Conservation (phyloP, 2,888 invertebrate species). For the Calliopum simillimum region DNA sequence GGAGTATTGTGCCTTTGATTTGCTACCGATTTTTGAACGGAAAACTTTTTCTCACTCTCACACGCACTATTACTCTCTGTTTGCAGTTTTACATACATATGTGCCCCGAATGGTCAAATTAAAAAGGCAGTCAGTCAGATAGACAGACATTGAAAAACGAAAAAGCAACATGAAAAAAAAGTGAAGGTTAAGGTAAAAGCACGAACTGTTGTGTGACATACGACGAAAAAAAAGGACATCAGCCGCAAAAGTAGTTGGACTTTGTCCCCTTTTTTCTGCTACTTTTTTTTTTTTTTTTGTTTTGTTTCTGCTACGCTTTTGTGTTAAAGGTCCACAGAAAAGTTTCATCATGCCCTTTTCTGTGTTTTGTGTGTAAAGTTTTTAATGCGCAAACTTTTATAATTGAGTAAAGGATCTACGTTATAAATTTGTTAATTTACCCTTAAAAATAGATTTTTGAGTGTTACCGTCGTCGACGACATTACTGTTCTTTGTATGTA, state of each 20-base stretch:
- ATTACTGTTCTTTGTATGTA: background rate
- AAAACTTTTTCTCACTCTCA: no score
- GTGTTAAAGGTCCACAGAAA: conserved; percentile 39
- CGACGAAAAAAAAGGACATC: background rate
- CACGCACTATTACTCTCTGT: no score
- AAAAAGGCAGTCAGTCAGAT: no score
- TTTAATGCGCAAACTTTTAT: conserved; percentile 63
- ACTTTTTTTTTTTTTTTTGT: background rate
- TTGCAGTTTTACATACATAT: no score
- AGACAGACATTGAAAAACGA: no score
- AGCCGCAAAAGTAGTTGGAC: background rate
- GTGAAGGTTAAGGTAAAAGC: no score
- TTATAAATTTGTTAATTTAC: conserved; percentile 28
- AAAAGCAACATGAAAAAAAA: no score
- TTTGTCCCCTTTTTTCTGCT: background rate
- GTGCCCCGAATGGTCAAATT: no score
- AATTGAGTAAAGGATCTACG: conserved; percentile 58
- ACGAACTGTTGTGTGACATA: background rate
- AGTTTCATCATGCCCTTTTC: conserved; percentile 39
- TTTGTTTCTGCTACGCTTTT: background rate
- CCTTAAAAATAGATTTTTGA: conserved; percentile 28
- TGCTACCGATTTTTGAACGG: no score
- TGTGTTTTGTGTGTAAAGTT: conserved; percentile 28
- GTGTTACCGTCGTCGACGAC: conserved; percentile 2
- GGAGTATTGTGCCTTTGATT: no score